A percentile compares a stretch with the other conserved stretches of the same genome.
Conservation (phyloP, 1,140 invertebrate species). For the Holcopasites calliopsidis region DNA sequence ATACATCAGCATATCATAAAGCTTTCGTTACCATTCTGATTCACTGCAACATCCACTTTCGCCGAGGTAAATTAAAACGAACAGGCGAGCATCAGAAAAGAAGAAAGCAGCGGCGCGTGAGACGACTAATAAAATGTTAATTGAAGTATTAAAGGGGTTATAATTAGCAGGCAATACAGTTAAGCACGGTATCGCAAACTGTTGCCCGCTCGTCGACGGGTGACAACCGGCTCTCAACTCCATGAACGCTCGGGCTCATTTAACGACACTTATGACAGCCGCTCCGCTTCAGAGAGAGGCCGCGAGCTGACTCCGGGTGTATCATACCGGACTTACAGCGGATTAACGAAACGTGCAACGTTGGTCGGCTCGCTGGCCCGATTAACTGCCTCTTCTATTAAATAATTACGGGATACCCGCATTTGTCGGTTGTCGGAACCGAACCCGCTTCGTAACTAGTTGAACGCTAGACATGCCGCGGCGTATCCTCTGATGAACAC, state of each 20-base stretch:
- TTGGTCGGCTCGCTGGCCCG: not conserved
- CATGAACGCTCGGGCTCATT: conserved; percentile 31
- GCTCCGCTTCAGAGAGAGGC: not conserved
- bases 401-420: conserved; percentile 20
- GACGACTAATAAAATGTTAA: conserved; percentile 51
- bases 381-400: conserved; percentile 23
- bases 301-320: conserved; percentile 13
- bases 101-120: not conserved
- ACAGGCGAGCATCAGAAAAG: not conserved
- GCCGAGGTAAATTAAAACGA: conserved; percentile 18
- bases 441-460: not conserved
- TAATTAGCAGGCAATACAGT: conserved; percentile 35
- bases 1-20: too few relatives aligned
- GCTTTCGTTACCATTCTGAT: conserved; percentile 11
- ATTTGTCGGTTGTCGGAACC: conserved; percentile 1
- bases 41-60: too few relatives aligned
- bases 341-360: conserved; percentile 32
- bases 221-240: conserved; percentile 46
- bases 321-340: conserved; percentile 7
- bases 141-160: conserved; percentile 36
- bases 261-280: conserved; percentile 55
- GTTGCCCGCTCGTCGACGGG: not conserved
- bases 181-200: not conserved
- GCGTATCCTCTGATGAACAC: not conserved
- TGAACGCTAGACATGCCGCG: not conserved